These are phyloP conservation scores for Benthosema pterotum DNA, from an alignment of 2,797 vertebrate genomes.

Conservation along the genomic window DNA sequence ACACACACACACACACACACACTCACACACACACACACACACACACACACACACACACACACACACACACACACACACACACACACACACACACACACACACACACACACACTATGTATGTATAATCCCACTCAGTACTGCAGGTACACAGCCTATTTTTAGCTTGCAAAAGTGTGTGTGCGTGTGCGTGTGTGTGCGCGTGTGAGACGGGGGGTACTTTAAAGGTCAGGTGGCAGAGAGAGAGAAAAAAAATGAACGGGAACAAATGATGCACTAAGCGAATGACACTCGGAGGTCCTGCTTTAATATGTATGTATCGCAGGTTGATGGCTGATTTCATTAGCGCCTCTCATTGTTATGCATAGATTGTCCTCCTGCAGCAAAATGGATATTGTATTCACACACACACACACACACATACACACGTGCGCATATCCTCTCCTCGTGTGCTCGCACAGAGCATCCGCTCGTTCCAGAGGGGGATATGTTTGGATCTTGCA, in stretches of 20 bases:
- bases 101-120: not conserved
- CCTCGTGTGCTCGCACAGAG: conserved; percentile 72
- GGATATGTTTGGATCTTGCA: conserved; percentile 71
- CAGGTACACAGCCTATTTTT: conserved; percentile 72
- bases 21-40: conserved; percentile 13
- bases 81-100: not conserved
- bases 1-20: conserved; percentile 13
- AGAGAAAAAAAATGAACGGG: conserved; percentile 80
- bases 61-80: no score
- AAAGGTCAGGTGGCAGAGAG: conserved; percentile 77
- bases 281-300: conserved; percentile 93
- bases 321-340: conserved; percentile 99
- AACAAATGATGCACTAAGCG: conserved; percentile 93
- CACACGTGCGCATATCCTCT: conserved; percentile 73
- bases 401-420: conserved; percentile 72
- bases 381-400: conserved; percentile 99
- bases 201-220: conserved; percentile 45
- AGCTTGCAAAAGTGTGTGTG: conserved; percentile 36
- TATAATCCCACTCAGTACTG: not conserved
- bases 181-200: not conserved
- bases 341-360: conserved; percentile 99
- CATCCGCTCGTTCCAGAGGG: conserved; percentile 74
- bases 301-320: conserved; percentile 99
- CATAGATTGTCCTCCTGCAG: conserved; percentile 99
- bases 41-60: conserved; percentile 16